phyloP scores from a whole-genome alignment of 2,797 vertebrate species.

The Notamacropus eugenii region DNA sequence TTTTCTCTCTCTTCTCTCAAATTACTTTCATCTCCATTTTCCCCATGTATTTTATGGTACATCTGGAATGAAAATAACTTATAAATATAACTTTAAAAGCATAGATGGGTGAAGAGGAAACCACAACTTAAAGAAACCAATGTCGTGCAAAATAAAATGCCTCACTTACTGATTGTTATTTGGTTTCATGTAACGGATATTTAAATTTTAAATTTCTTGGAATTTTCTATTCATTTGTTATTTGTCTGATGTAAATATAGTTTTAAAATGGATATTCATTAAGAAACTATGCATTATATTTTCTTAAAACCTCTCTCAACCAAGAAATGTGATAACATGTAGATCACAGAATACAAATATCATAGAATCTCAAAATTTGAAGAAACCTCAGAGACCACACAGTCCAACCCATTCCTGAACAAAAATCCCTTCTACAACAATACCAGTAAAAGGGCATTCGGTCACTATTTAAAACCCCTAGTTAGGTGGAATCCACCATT shows the following conservation, averaged over 20 bases:
- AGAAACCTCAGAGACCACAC: not conserved
- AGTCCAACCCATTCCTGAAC: not conserved
- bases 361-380: not conserved
- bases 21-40: not conserved
- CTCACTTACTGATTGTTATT: not conserved
- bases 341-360: not conserved
- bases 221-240: constrained; percentile 24
- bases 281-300: not conserved
- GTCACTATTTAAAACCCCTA: not conserved
- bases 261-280: not conserved
- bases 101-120: not conserved
- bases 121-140: constrained; percentile 26
- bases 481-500: not conserved
- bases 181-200: constrained; percentile 16
- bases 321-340: not conserved
- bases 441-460: not conserved
- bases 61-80: constrained; percentile 6
- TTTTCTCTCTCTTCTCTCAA: not conserved
- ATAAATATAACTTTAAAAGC: constrained; percentile 35
- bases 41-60: constrained; percentile 2
- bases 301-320: not conserved
- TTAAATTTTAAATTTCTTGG: constrained; percentile 32
- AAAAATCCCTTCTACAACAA: not conserved
- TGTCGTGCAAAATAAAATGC: not conserved
- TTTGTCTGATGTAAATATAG: constrained; percentile 35